Base-by-base conservation (phyloP, 2,888 invertebrate genomes). In the Boloria euphrosyne region DNA sequence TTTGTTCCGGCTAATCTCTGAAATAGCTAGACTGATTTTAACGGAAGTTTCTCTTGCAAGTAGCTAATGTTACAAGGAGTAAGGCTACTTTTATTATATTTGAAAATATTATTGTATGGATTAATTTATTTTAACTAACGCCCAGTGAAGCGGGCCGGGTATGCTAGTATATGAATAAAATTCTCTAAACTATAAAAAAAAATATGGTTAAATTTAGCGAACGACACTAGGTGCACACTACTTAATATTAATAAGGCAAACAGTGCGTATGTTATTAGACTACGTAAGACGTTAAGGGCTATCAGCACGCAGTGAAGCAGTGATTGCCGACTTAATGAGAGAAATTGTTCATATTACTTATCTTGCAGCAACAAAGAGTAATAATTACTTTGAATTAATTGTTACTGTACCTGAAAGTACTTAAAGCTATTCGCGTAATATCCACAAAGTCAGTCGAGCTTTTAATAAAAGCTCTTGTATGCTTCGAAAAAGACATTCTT, bases 311-410 rank as follows among this genome's bases (percentile, higher is more conserved):
- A 38, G 38, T 31, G 58, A 3, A 47, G 22, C 16, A 27, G 47
- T 31, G 58, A 58, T 58, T 58, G 47, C 49, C 49, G 63, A 38
- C 57, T 31, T 62, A 57, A 63, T 50, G 63, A 51, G 49, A 57
- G 31, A 31, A 59, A 59, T 49, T 49, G 49, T 59, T 59, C 59
- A 59, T 59, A 38, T 59, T 50, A 59, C 18, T 50, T 57, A 57
- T 57, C 14, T 50, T 49, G 31, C 4, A 49, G 17, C 49, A 38
- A 38, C 59, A 59, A 50, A 59, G 18, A 13, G 38, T 31, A 17
- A 49, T 59, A 59, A 50, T 59, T 59, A 59, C 49, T 49, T 49
- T 38, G 14, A 59, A 59, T 59, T 59, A 31, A 59, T 59, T 31
- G 31, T 59, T 38, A 49, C 59, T 59, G 3, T 18, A 49, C 17